Evolutionary conservation across 2,113 vertebrate genomes (phyloP), one percentile per base, ranked within the genome.

Genomic region (Anoura caudifer): DNA sequence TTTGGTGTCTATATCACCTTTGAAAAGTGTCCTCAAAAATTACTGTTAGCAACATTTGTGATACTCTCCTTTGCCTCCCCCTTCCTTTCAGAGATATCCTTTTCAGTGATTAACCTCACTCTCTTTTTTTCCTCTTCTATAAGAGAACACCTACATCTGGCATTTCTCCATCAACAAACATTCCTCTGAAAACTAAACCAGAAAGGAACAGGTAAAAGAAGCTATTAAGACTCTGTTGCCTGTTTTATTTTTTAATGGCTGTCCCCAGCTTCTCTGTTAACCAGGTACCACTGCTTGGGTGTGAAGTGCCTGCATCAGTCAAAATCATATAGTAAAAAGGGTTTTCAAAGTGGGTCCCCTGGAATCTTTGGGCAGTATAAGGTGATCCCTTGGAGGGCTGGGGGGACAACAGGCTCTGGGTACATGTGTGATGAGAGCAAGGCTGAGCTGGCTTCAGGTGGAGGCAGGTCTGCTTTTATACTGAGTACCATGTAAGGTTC

Each of bases 161-260:
- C 24, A 73, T 94, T 93, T 95, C 47, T 92, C 83, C 82, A 31
- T 20, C 38, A 26, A 43, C 69, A 91, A 45, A 95, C 28, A 85
- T 72, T 61, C 59, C 10, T 65, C 52, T 67, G 63, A 93, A 95
- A 94, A 90, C n/a, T 31, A 80, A 72, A 84, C 43, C 43, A 63
- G 77, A 73, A 80, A 52, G 56, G 33, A 72, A n/a, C 6, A 79
- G 61, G 75, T 52, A 50, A 45, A 59, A 81, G 43, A n/a, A 31
- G 28, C 5, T 47, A n/a, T 83, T 17, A 75, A 72, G 41, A 10
- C 82, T 47, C 33, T 16, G 28, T 16, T 63, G 31, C 22, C 65
- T 70, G 24, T 38, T 87, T 88, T 81, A 45, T 26, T 82, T 77
- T 91, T 92, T 45, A 61, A 73, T 0, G 17, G 47, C 61, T 90